These are phyloP conservation scores for Lordiphosa mommai DNA, from an alignment of 1,140 invertebrate species.

Conservation along the genomic window DNA sequence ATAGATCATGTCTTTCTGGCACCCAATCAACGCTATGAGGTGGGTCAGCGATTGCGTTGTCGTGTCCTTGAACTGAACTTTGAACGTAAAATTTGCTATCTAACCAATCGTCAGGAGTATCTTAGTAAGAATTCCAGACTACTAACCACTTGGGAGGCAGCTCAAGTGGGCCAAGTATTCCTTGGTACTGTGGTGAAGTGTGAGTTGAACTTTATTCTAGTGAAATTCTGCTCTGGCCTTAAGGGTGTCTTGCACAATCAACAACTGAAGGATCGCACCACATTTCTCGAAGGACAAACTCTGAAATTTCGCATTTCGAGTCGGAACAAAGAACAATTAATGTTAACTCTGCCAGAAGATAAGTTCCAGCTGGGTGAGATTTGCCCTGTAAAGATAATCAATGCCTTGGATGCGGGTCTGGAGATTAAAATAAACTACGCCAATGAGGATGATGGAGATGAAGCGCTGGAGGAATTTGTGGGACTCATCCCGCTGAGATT, in stretches of 20 bases:
- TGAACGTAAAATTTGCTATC: conserved; percentile 76
- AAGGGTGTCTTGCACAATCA: conserved; percentile 82
- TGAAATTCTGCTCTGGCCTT: conserved; percentile 83
- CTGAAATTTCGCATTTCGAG: conserved; percentile 60
- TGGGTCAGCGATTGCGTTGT: conserved; percentile 51
- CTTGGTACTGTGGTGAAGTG: conserved; percentile 82
- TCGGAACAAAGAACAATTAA: conserved; percentile 48
- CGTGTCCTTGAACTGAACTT: conserved; percentile 81
- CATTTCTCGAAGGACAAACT: conserved; percentile 83
- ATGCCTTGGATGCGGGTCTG: conserved; percentile 67
- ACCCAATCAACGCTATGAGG: conserved; percentile 36
- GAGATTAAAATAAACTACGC: conserved; percentile 64
- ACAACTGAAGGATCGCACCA: conserved; percentile 80
- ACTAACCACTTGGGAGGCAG: conserved; percentile 80
- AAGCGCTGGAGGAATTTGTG: conserved; percentile 40
- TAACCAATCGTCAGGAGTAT: conserved; percentile 81
- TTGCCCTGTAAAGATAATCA: conserved; percentile 63
- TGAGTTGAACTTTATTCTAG: conserved; percentile 80
- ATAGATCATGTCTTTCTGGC: conserved; percentile 65
- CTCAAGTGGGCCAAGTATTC: conserved; percentile 80
- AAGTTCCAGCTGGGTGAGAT: conserved; percentile 68
- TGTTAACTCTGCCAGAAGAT: conserved; percentile 57
- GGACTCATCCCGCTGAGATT: conserved; percentile 76
- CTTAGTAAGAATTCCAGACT: conserved; percentile 81
- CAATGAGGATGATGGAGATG: conserved; percentile 43